Percentiles rank a stretch among this genome's conserved stretches.
These are phyloP conservation scores for Dipodomys ordii DNA, from an alignment of 2,113 vertebrate genomes.

Conservation along the genomic window DNA sequence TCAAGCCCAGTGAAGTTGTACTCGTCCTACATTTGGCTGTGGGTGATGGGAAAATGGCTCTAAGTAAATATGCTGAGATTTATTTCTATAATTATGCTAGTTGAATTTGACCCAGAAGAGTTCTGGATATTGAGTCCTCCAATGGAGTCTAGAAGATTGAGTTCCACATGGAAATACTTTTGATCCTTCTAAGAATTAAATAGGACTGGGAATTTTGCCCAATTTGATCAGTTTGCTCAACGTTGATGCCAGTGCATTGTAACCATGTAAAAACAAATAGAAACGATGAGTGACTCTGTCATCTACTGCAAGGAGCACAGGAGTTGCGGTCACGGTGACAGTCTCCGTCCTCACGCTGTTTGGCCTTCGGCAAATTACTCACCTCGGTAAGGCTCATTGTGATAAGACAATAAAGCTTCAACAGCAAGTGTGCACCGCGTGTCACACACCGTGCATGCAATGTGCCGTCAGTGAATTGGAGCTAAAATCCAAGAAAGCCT, in stretches of 20 bases:
- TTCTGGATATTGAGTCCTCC: neutral
- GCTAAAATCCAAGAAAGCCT: neutral
- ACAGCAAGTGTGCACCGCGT: neutral
- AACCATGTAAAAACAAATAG: neutral
- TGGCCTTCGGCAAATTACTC: neutral
- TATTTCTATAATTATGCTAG: slow-evolving; percentile 51
- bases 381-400: neutral
- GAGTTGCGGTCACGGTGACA: fast-evolving
- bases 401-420: neutral
- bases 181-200: slow-evolving; percentile 22
- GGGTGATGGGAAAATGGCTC: neutral
- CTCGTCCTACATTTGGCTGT: neutral
- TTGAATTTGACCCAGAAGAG: slow-evolving; percentile 24
- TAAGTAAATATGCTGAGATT: slow-evolving; percentile 39
- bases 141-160: neutral
- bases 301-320: fast-evolving
- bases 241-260: neutral
- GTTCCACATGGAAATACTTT: neutral
- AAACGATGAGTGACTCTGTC: neutral
- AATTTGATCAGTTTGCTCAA: slow-evolving; percentile 47
- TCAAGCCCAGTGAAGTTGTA: neutral
- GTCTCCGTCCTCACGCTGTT: neutral
- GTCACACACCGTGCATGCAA: neutral
- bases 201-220: neutral
- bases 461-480: neutral